Evolutionary conservation across 2,797 vertebrate genomes (phyloP), one percentile per base, ranked within the genome.

Genomic region (Sardinella longiceps): DNA sequence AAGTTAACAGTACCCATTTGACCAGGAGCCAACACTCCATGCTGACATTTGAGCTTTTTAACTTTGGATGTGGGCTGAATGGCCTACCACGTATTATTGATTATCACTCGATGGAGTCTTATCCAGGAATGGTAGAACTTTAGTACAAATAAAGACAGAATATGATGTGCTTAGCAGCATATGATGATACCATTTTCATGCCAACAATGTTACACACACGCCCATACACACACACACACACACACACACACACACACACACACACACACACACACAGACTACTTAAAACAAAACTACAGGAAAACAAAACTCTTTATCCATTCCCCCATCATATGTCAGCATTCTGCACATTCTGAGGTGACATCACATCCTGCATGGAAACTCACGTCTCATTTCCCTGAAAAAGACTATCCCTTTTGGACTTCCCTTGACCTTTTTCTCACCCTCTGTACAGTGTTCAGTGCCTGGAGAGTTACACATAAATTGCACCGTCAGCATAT

Each of bases 171-270:
- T 7, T n/a, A 33, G 30, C n/a, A 33, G 30, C n/a, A 33, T 70
- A 20, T 77, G 5, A 43, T n/a, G 1, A 6, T 20, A 18, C 20
- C 18, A 77, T 77, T 60, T 9, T 37, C 70, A 77, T 60, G 56
- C 23, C 63, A 70, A 18, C 56, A 12, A 48, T 48, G 46, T 48
- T 48, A 48, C 15, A 56, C 18, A 23, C 46, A 58, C 25, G 80
- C 82, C 84, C 93, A 60, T 25, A 15, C 25, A 28, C 60, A 12
- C 60, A 63, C 18, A 63, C 18, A 23, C 20, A 23, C 53, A 58
- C 53, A 58, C 58, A 25, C 58, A 25, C 11, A 9, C 58, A 63
- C 25, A 12, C 30, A 4, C 63, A 1, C 25, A 30, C 63, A 28
- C 25, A 30, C 10, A 11, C 28, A 77, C 4, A 20, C 51, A 53